These are phyloP conservation scores for Pelobates cultripes DNA, from an alignment of 2,797 vertebrate genomes.

Conservation along the genomic window DNA sequence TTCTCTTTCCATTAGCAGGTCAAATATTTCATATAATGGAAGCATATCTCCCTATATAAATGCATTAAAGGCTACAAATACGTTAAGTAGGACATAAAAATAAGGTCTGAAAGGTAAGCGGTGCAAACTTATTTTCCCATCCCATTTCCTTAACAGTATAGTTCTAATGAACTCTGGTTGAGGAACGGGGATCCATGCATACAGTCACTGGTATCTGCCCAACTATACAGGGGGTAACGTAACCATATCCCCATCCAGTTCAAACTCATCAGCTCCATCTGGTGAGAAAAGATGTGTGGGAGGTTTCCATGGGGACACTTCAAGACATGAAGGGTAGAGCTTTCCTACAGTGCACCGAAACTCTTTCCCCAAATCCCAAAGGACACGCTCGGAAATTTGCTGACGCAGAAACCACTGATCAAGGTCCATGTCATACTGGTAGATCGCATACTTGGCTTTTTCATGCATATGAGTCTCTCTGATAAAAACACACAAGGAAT, in stretches of 20 bases:
- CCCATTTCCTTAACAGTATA: conserved; percentile 56
- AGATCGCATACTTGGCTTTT: conserved; percentile 92
- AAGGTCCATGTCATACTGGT: conserved; percentile 89
- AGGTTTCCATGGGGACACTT: conserved; percentile 96
- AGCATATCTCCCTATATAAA: conserved; percentile 73
- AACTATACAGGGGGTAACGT: conserved; percentile 89
- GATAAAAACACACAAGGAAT: conserved; percentile 92
- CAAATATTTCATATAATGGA: conserved; percentile 73
- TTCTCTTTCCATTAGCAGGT: conserved; percentile 66
- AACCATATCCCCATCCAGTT: conserved; percentile 91
- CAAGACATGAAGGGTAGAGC: conserved; percentile 95
- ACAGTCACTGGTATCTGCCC: conserved; percentile 55
- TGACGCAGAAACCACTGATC: conserved; percentile 93
- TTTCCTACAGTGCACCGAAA: conserved; percentile 96
- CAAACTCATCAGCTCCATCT: conserved; percentile 90
- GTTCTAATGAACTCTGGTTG: conserved; percentile 56
- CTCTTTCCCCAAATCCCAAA: conserved; percentile 96
- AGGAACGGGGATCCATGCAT: conserved; percentile 53
- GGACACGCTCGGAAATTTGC: conserved; percentile 91
- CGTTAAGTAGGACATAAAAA: conserved; percentile 74
- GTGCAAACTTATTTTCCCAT: conserved; percentile 62
- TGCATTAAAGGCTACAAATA: conserved; percentile 69
- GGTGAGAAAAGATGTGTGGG: conserved; percentile 93
- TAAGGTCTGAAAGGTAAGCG: conserved; percentile 68
- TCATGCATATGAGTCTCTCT: conserved; percentile 95